Base-by-base conservation (phyloP, 2,797 vertebrate genomes). In the Rhynchonycteris naso region DNA sequence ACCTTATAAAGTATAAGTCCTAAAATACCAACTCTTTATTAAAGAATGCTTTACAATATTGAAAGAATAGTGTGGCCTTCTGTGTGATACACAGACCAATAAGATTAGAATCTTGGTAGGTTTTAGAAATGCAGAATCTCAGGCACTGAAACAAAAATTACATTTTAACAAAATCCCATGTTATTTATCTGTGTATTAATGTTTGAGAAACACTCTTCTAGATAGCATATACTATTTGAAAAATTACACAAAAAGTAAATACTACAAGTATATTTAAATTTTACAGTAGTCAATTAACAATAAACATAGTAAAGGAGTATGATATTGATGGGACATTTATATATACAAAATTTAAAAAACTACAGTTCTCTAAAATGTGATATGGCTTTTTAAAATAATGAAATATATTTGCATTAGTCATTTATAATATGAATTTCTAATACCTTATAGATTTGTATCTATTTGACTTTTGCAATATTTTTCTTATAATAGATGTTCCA, bases 261-360 rank as follows among this genome's bases (percentile, higher is more conserved):
- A 68, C 4, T 56, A 82, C 7, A 91, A 91, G 12, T 58, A 38
- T 52, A 69, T 43, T 43, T 59, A 88, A 94, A 59, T 69, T 65
- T 82, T 69, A 76, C 14, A 91, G 63, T 76, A 88, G 24, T 78
- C 15, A 84, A 22, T 82, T 94, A 90, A 54, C 61, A 92, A 63
- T 78, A 43, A 95, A 76, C 35, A 65, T 28, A 78, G 38, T 72
- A 85, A 92, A 88, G 33, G 28, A 84, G 1, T 26, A 0, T 72
- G 14, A 28, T 88, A 54, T 38, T 76, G 50, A n/a, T 63, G 52
- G 35, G 5, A 68, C 24, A 33, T 69, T 5, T 71, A 38, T 72
- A 58, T 52, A 30, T 56, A 30, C 85, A n/a, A 6, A 90, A 43
- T 52, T 85, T 56, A 15, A 16, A 90, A 81, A 88, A 22, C 19